Percentiles rank a stretch among this genome's conserved stretches.
These are phyloP conservation scores for Lordiphosa fenestrarum DNA, from an alignment of 2,888 invertebrate species.

Conservation along the genomic window DNA sequence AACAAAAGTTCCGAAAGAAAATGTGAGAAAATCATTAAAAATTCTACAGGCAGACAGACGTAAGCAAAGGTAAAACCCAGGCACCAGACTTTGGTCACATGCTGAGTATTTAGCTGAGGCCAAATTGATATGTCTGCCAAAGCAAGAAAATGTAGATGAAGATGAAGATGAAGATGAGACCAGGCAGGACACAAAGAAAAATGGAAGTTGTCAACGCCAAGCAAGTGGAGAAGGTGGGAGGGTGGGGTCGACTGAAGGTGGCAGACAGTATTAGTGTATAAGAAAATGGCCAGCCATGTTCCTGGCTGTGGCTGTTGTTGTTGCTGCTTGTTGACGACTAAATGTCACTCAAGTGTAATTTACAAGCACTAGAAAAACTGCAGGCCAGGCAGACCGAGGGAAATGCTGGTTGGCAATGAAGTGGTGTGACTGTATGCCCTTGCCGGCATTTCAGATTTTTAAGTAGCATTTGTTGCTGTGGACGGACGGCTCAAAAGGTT, in stretches of 20 bases:
- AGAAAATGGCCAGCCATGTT: conserved; percentile 10
- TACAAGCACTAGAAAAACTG: conserved; percentile 47
- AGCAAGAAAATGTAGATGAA: conserved; percentile 21
- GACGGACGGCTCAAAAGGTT: conserved; percentile 2
- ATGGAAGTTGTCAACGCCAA: conserved; percentile 1
- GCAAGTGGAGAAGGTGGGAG: background rate
- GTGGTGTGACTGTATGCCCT: too few species aligned
- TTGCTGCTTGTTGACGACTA: conserved; percentile 40
- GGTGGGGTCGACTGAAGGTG: background rate
- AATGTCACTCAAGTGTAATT: conserved; percentile 55
- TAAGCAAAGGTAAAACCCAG: conserved; percentile 27
- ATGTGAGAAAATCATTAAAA: conserved; percentile 63
- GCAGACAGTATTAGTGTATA: too few species aligned
- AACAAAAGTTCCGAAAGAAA: conserved; percentile 18
- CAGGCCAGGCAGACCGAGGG: conserved; percentile 9
- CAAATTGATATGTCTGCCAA: conserved; percentile 57
- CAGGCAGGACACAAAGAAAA: conserved; percentile 9
- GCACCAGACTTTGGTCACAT: conserved; percentile 30
- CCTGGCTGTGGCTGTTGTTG: conserved; percentile 4
- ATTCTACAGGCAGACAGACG: conserved; percentile 35
- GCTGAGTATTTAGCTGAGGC: conserved; percentile 52
- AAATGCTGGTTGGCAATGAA: conserved; percentile 6
- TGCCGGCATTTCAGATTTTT: too few species aligned
- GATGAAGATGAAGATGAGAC: conserved; percentile 20
- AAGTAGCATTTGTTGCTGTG: background rate